Conservation (phyloP, 2,797 vertebrate species). For the Clarias fuscus region DNA sequence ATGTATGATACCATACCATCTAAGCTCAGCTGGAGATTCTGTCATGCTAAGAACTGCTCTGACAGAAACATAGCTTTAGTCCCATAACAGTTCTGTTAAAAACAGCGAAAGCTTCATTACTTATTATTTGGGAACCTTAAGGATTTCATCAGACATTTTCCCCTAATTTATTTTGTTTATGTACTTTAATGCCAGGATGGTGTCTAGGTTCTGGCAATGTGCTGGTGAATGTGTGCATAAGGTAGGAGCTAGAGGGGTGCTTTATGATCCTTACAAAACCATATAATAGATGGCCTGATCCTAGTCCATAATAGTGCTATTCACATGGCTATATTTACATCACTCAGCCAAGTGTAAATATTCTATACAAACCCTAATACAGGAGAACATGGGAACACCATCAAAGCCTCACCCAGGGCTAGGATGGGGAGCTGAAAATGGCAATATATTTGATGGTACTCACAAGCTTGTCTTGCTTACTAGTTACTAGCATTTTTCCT, state of each 20-base stretch:
- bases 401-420: not conserved
- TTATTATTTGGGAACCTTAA: not conserved
- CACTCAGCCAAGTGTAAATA: not conserved
- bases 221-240: not conserved
- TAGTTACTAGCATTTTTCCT: not conserved
- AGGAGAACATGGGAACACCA: not conserved
- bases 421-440: not conserved
- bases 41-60: not conserved
- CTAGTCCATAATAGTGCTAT: not conserved
- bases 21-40: not conserved
- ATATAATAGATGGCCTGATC: not conserved
- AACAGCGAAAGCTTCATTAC: not conserved
- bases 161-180: not conserved
- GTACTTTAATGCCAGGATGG: not conserved
- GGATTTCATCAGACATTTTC: not conserved
- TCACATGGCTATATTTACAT: not conserved
- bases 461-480: not conserved
- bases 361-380: not conserved
- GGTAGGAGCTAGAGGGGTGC: not conserved
- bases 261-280: not conserved
- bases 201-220: not conserved
- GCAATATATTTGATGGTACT: not conserved
- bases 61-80: not conserved
- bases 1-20: not conserved
- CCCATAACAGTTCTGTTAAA: not conserved